These are phyloP conservation scores for Syrrhaptes paradoxus DNA, from an alignment of 2,113 vertebrate species.

Conservation along the genomic window DNA sequence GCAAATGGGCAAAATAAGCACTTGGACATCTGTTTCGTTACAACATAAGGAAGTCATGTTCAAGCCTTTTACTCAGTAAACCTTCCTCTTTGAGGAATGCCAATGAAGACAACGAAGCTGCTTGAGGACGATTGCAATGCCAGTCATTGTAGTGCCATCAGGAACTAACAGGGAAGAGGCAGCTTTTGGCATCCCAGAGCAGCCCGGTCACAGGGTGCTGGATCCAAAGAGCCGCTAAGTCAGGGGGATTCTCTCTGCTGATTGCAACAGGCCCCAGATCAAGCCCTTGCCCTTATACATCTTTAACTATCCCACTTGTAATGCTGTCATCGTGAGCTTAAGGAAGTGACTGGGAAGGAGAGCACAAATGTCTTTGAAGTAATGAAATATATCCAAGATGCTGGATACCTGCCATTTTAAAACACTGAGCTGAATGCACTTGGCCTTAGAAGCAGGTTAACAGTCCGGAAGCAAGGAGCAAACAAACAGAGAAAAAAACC, in stretches of 20 bases:
- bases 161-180: not conserved
- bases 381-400: not conserved
- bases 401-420: conserved; percentile 38
- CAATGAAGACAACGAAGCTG: not conserved
- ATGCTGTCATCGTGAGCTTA: conserved; percentile 2
- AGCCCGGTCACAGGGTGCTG: not conserved
- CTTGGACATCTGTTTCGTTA: accelerated
- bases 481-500: not conserved
- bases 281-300: not conserved
- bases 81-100: not conserved
- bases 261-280: not conserved
- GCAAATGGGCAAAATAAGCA: not conserved
- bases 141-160: accelerated
- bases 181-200: not conserved
- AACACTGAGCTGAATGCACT: not conserved
- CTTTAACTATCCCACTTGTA: not conserved
- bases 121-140: not conserved
- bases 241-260: not conserved
- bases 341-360: conserved; percentile 1
- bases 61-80: not conserved
- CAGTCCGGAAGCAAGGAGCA: not conserved
- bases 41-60: not conserved
- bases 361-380: conserved; percentile 33
- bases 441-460: not conserved
- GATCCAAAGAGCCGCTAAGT: not conserved